Evolutionary conservation across 2,888 invertebrate genomes (phyloP), one percentile per base, ranked within the genome.

Genomic region (Drosophila siamana): DNA sequence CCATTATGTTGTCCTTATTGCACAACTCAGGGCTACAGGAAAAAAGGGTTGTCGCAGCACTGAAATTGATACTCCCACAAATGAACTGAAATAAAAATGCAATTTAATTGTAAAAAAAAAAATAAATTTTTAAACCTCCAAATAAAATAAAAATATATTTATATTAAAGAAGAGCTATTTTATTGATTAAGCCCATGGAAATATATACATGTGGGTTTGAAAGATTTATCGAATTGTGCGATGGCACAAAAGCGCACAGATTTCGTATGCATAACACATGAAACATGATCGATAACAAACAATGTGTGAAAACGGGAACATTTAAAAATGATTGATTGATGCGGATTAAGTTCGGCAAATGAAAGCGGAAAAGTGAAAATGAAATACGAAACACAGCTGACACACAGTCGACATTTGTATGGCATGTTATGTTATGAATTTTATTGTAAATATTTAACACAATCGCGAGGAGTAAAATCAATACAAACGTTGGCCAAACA

Each of bases 221-320:
- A 11, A 33, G 33, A n/a, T 33, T n/a, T n/a, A n/a, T 33, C 16
- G 28, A 28, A 28, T 11, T 28, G 15, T 9, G 16, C 16, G 15
- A 16, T 16, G 16, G 3, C 9, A 46, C 26, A 26, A 46, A 47
- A 26, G 15, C 16, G 7, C 5, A 22, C 8, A 22, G 22, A 13
- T 22, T 5, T 15, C 22, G 50, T 33, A 5, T 44, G 13, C 41
- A 33, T 19, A 41, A 33, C 46, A 43, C 19, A 30, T 50, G 50
- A 50, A 50, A 50, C 36, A 38, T 36, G 50, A 50, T 22, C 51
- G 24, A 38, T 30, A 19, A 8, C 30, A 51, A 51, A 51, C 38
- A 50, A 24, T 51, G 36, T 24, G 24, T 26, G 38, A 38, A 24
- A 51, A 24, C 24, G 50, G 38, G 24, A 48, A 33, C 33, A 47